Base-by-base conservation (phyloP, 1,140 invertebrate species). In the Oppia nitens region DNA sequence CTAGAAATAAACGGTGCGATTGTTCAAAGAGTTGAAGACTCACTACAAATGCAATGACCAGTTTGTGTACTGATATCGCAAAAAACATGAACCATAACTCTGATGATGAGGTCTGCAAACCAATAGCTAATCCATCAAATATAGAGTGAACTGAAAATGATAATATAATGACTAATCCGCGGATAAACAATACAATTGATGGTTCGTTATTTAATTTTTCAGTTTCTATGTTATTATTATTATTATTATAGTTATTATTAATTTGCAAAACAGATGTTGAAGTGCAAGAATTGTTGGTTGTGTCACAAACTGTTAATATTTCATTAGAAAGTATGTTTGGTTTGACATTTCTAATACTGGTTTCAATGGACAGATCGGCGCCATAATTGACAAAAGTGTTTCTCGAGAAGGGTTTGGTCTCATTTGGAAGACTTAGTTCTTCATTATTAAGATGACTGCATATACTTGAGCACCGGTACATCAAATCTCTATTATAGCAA, bases 91-190 rank as follows among this genome's bases (percentile, higher is more conserved):
- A 78, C 82, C 84, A 87, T 9, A 90, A 82, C 47, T 80, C 75
- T 2, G 72, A 71, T 11, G 77, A 66, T 20, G 75, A 76, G 1
- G 70, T 72, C 66, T 86, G 83, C 3, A 88, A 69, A 1, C 85
- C 85, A 9, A 88, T 81, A 0, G 85, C 83, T 53, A 88, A 71
- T 0, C 90, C 90, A 77, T 95, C 90, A 66, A 95, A 90, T 0
- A 92, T 73, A 63, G 90, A 86, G 68, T 95, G 90, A 55, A 93
- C 80, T 4, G 87, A 89, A 12, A 95, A 74, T 1, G 89, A 89
- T 3, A 57, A 54, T 4, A 68, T 64, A 12, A 63, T 65, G 24
- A 61, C 53, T 6, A 67, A 51, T 26, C 52, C 63, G 11, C 53
- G 48, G 1, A 66, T 4, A 47, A 62, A 57, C 11, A 47, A 29